Evolutionary conservation across 2,888 invertebrate genomes (phyloP), one percentile per base, ranked within the genome.

Genomic region (Listrodromus nycthemerus): DNA sequence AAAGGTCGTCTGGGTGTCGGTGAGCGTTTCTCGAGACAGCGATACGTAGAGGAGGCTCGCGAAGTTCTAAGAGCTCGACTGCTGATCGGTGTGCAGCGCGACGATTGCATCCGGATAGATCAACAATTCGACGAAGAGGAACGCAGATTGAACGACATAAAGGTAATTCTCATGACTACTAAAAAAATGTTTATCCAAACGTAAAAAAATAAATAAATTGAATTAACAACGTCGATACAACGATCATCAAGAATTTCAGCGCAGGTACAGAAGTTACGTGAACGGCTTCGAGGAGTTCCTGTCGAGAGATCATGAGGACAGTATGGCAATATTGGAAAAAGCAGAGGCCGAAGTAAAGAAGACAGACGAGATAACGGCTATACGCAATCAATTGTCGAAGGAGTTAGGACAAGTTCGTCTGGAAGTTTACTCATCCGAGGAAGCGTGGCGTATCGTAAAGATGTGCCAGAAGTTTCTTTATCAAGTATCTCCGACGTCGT

Each of bases 381-480:
- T 70, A 8, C 86, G 89, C 13, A 89, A 89, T 63, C 85, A 88
- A 73, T 86, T 93, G 33, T 87, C 88, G 1, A 89, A 88, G 10
- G 88, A 87, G n/a, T 89, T 88, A 27, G 90, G 91, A 30, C 89
- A 89, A 65, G 83, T 89, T 6, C 88, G 91, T 3, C 84, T 94
- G 33, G 93, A 94, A 73, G 93, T 96, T 27, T 95, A 96, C 82
- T 94, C 94, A 30, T 93, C 96, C 77, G 96, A 96, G 88, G 96
- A 96, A 88, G 94, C 94, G 85, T 96, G 96, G 94, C 91, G 95
- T 69, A 93, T 94, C 65, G 95, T 95, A 80, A 96, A 95, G 90
- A 95, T 95, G 92, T 96, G 96, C 91, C 96, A 96, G 74, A 94
- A 95, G 87, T 96, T 96, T 93, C 93, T 96, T n/a, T 95, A 95